A percentile compares a stretch with the other conserved stretches of the same genome.
These are phyloP conservation scores for Bufotes viridis DNA, from an alignment of 2,797 vertebrate species.

Conservation along the genomic window DNA sequence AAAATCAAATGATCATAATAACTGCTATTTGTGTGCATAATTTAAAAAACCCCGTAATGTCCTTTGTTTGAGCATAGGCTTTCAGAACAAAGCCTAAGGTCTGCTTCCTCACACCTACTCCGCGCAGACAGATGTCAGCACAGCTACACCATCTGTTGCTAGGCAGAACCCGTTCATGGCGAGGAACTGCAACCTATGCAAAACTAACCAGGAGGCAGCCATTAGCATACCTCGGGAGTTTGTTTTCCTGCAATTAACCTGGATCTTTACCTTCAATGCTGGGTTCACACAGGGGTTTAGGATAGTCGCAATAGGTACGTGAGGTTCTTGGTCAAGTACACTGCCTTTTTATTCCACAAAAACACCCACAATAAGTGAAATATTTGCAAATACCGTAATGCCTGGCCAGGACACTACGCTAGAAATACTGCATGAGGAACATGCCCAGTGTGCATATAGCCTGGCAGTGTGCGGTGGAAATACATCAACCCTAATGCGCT, in stretches of 20 bases:
- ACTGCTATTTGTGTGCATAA: neutral
- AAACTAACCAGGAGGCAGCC: neutral
- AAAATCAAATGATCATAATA: neutral
- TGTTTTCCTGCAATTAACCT: conserved; percentile 21
- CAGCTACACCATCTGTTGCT: conserved; percentile 55
- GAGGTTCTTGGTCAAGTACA: neutral
- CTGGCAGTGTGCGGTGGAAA: neutral
- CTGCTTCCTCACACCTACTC: conserved; percentile 49
- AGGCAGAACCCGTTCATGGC: conserved; percentile 51
- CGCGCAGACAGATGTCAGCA: conserved; percentile 50
- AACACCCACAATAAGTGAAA: too few relatives aligned
- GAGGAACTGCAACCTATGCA: conserved; percentile 43
- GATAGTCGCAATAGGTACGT: neutral
- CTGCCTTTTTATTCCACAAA: neutral
- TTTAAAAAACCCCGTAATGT: neutral
- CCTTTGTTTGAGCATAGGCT: conserved; percentile 18
- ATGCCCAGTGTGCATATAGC: neutral
- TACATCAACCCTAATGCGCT: neutral
- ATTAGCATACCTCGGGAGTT: neutral
- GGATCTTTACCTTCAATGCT: neutral
- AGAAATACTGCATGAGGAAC: neutral
- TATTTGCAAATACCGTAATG: neutral
- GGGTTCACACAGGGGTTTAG: neutral
- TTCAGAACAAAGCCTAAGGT: conserved; percentile 48
- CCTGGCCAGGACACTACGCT: neutral